phyloP scores from a whole-genome alignment of 2,797 vertebrate species.

The Adrianichthys oophorus region DNA sequence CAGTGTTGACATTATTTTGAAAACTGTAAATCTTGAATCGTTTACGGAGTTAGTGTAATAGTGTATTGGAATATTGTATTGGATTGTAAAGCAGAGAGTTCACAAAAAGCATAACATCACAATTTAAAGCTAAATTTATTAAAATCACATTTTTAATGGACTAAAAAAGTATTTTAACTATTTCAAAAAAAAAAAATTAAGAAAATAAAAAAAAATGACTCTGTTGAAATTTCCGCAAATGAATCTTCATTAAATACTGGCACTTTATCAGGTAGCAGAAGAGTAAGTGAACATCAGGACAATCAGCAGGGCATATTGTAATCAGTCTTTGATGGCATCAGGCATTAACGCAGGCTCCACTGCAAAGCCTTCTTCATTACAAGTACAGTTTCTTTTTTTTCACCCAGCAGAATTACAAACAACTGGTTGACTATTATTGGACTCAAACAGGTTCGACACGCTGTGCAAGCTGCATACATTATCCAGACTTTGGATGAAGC shows the following conservation, averaged over 20 bases:
- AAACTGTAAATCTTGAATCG: background rate
- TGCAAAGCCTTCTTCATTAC: slow-evolving; percentile 51
- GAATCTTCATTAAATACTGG: slow-evolving; percentile 48
- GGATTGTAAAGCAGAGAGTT: no score
- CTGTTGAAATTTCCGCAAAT: slow-evolving; percentile 2
- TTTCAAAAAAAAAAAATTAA: no score
- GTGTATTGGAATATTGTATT: no score
- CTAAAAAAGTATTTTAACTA: no score
- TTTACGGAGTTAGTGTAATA: no score
- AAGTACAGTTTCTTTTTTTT: slow-evolving; percentile 37
- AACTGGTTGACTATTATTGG: slow-evolving; percentile 63
- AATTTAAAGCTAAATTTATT: no score
- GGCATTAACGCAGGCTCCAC: slow-evolving; percentile 59
- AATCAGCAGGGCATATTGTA: slow-evolving; percentile 57
- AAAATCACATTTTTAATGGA: no score
- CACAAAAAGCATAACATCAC: no score
- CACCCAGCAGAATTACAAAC: slow-evolving; percentile 59
- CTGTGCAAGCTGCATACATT: slow-evolving; percentile 34
- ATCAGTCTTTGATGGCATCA: slow-evolving; percentile 66
- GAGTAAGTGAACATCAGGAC: slow-evolving; percentile 55
- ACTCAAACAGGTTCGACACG: slow-evolving; percentile 56
- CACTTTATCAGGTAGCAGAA: slow-evolving; percentile 50
- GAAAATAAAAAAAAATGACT: background rate
- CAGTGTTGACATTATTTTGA: background rate
- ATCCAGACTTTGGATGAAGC: slow-evolving; percentile 22